phyloP scores from a whole-genome alignment of 2,113 vertebrate species.

The Leucoraja erinaceus region DNA sequence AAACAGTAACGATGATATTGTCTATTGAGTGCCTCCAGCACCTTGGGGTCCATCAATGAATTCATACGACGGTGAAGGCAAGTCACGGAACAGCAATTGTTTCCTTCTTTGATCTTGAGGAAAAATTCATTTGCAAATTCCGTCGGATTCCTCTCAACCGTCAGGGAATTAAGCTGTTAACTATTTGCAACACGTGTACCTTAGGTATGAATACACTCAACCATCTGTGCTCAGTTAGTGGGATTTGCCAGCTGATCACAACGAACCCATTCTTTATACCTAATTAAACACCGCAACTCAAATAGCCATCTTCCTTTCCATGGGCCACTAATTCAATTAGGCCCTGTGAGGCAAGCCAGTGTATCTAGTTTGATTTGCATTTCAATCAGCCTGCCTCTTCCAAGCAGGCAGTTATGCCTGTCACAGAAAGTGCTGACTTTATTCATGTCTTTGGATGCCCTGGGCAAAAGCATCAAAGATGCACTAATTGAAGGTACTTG shows the following conservation, averaged over 20 bases:
- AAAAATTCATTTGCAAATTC: neutral
- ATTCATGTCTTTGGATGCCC: neutral
- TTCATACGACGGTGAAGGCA: too few relatives aligned
- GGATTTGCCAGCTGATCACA: conserved; percentile 17
- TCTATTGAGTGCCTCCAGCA: too few relatives aligned
- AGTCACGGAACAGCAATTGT: neutral
- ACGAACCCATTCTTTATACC: neutral
- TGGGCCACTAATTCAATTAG: conserved; percentile 20
- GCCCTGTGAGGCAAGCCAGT: neutral
- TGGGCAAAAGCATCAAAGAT: neutral
- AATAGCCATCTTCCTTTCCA: neutral
- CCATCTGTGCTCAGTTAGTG: conserved; percentile 5
- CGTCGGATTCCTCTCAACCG: neutral
- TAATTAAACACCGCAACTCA: conserved; percentile 8
- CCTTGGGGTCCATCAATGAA: too few relatives aligned
- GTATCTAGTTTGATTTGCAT: neutral
- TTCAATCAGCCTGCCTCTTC: neutral
- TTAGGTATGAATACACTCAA: neutral
- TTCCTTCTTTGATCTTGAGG: neutral
- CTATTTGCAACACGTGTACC: neutral
- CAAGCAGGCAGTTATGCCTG: neutral
- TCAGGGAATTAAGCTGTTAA: neutral
- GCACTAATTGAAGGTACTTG: neutral
- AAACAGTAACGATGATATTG: too few relatives aligned
- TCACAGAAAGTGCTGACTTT: conserved; percentile 12